Evolutionary conservation across 2,797 vertebrate genomes (phyloP), one percentile per base, ranked within the genome.

Genomic region (Cyclopterus lumpus): DNA sequence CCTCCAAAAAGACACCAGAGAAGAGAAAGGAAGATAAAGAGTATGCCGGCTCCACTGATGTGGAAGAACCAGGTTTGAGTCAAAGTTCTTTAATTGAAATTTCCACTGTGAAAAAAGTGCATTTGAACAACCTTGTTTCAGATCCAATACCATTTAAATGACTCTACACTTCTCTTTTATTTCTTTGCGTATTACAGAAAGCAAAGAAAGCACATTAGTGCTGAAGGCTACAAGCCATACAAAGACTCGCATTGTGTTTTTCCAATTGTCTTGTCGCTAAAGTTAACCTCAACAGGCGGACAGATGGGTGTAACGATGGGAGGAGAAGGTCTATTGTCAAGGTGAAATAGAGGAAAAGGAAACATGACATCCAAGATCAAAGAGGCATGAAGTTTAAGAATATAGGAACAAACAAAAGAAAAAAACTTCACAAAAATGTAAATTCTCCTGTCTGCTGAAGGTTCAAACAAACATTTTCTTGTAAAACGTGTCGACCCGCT

Each of bases 1-100:
- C 87, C 2, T 85, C 88, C 0, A 92, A 85, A 66, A 94, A 90
- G 58, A 86, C 62, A 0, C 76, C 83, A 1, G 58, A 73, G 18
- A 91, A 88, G 64, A 82, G 24, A 32, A 72, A 77, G 6, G 86
- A 89, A 0, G 90, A 94, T 0, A 94, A 94, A 1, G 94, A 96
- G 0, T 96, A 96, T 0, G 95, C 86, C 0, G 96, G 93, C 9
- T 96, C 96, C 57, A 96, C 95, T 0, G 96, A 97, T 15, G 89
- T 95, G 57, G 96, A 96, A 72, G 95, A 93, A 75, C 82, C 89
- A 93, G 93, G 93, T 94, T 78, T 28, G 88, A 4, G 48, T 71
- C 3, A 28, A 61, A 67, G 3, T n/a, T 6, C n/a, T 71, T 77
- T 42, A 49, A 57, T 49, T 36, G 11, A 28, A 58, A 42, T 2